Evolutionary conservation across 2,113 vertebrate genomes (phyloP).

Genomic region (Rattus norvegicus): GRCr8 NC_086027.1:118929001-118929500

Average conservation of each 20-base stretch:
- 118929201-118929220: background rate
- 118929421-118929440: background rate
- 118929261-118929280: background rate
- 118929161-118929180: background rate
- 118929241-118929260: background rate
- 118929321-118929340: background rate
- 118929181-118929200: background rate
- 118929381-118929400: background rate
- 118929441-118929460: background rate
- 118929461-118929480: background rate
- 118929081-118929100: background rate
- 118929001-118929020: background rate
- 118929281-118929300: background rate
- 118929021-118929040: too few relatives aligned
- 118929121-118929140: background rate
- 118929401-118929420: background rate
- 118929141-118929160: background rate
- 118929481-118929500: background rate
- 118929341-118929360: background rate
- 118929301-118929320: background rate
- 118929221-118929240: background rate
- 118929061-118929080: too few relatives aligned
- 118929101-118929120: background rate
- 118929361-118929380: background rate
- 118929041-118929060: too few relatives aligned